A percentile compares a stretch with the other conserved stretches of the same genome.
Evolutionary conservation across 2,113 vertebrate species (phyloP).

Genomic region (Anser brachyrhynchus): DNA sequence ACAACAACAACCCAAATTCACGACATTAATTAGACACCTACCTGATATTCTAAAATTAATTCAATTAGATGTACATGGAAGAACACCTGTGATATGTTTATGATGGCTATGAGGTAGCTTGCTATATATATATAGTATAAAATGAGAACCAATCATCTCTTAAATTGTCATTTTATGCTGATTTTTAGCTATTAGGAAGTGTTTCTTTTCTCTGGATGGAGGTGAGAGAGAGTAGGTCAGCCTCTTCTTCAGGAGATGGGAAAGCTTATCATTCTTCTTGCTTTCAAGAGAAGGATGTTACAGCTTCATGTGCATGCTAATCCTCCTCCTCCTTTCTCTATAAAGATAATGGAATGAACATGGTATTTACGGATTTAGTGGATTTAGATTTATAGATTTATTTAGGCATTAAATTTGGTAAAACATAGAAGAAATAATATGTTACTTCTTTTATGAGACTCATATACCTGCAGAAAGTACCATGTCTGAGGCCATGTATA

Average conservation of each 20-base stretch:
- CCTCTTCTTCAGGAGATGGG: not conserved
- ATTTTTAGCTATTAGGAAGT: not conserved
- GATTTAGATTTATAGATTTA: not conserved
- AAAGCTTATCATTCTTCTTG: not conserved
- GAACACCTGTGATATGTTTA: accelerated
- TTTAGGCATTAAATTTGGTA: not conserved
- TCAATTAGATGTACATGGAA: not conserved
- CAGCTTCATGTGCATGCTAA: not conserved
- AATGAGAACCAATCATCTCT: not conserved
- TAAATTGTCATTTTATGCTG: not conserved
- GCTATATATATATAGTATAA: not conserved
- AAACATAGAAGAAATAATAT: not conserved
- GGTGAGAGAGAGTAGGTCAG: not conserved
- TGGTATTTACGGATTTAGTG: not conserved
- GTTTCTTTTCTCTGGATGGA: not conserved
- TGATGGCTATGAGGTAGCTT: not conserved
- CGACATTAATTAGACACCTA: not conserved
- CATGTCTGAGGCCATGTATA: not conserved
- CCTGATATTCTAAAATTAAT: not conserved
- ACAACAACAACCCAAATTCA: not conserved
- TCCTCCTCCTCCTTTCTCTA: not conserved
- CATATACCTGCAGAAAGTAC: not conserved
- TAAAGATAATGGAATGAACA: not conserved
- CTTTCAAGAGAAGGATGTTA: not conserved
- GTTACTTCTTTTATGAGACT: not conserved